Evolutionary conservation across 1,140 invertebrate species (phyloP).

Genomic region (Drosophila albomicans): DNA sequence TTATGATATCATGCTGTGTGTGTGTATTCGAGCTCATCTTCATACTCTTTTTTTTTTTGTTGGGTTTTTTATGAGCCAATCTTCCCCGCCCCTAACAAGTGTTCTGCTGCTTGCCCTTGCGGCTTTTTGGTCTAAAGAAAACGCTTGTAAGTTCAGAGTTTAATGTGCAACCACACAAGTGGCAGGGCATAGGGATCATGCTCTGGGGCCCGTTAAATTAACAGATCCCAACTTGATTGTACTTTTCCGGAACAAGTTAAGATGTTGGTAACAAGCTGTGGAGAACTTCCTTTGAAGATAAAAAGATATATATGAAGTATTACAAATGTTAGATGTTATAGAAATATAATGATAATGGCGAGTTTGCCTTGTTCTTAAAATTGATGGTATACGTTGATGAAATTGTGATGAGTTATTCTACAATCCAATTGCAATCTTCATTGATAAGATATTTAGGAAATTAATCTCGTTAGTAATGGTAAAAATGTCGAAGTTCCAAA

Average conservation of each 20-base stretch:
- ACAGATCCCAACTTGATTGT: conserved; percentile 1
- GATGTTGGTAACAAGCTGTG: background rate
- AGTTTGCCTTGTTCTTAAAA: too few relatives aligned
- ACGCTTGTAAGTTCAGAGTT: conserved; percentile 35
- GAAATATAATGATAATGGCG: too few relatives aligned
- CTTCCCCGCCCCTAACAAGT: conserved; percentile 14
- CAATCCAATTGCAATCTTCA: too few relatives aligned
- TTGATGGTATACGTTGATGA: too few relatives aligned
- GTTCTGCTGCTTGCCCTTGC: background rate
- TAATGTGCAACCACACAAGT: conserved; percentile 14
- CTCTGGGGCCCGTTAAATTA: background rate
- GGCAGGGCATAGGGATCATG: conserved; percentile 16
- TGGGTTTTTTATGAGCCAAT: conserved; percentile 13
- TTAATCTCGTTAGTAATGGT: too few relatives aligned
- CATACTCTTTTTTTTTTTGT: conserved; percentile 7
- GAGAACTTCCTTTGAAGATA: background rate
- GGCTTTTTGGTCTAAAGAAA: background rate
- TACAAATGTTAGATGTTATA: background rate
- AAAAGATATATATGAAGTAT: background rate
- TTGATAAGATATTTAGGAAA: too few relatives aligned
- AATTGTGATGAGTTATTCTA: too few relatives aligned
- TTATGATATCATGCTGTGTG: conserved; percentile 70
- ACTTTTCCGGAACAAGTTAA: conserved; percentile 2
- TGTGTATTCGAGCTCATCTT: conserved; percentile 55
- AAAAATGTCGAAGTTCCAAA: too few relatives aligned